Base-by-base conservation (phyloP, 2,113 vertebrate genomes). In the Grantiella picta region DNA sequence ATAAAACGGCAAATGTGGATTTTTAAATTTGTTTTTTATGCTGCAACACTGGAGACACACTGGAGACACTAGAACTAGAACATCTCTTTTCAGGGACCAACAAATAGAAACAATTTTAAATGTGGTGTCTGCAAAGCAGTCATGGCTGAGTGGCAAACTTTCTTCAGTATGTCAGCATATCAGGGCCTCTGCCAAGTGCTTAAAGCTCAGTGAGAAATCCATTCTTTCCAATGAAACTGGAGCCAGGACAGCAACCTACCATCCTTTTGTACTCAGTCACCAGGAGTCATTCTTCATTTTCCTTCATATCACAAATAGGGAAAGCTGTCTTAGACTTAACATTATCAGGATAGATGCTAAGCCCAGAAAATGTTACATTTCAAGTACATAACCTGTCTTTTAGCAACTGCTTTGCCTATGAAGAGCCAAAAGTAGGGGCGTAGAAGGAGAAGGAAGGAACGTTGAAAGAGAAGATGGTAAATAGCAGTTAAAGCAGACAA, bases 401-500 rank as follows among this genome's bases (percentile, higher is more conserved):
- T 90, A 96, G 81, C 89, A 90, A 38, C 65, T 90, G 47, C 91
- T 96, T 97, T 95, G 83, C 84, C 78, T 89, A 33, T 50, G 79
- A 94, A 92, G 70, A 83, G 65, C 45, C 75, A 78, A 93, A 94
- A 20, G 20, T 52, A 73, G 21, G 4, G 25, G 56, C 14, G 22
- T 12, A 90, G 40, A 89, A 69, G 33, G 7, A 71, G 47, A 89
- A 80, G 53, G 61, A 75, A 88, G 50, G n/a, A 82, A 49, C 20
- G 20, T 45, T 38, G 69, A 96, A 97, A 95, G 79, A 91, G 83
- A 90, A 83, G 66, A 79, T 77, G 86, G 61, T 35, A 93, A 90
- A 93, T 85, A 94, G 87, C 52, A 80, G 82, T 78, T 93, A 86
- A 92, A 95, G 44, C 63, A 97, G 96, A 98, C 97, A 98, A 98